Percentiles rank a stretch among this genome's conserved stretches.
Evolutionary conservation across 2,113 vertebrate genomes (phyloP).

Genomic region (Aviceda subcristata): DNA sequence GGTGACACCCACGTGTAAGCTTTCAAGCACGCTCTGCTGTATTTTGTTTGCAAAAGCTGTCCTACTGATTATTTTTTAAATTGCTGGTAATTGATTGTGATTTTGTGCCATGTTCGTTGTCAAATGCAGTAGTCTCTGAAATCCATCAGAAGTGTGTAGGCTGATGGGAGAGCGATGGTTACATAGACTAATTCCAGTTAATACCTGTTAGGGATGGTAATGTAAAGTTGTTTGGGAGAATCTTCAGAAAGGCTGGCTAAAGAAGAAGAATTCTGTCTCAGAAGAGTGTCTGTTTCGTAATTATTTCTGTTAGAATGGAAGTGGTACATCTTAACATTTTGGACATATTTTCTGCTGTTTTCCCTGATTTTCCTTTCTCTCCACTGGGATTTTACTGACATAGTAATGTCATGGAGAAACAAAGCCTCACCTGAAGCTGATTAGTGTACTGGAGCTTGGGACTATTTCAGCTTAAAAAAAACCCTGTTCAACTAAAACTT

Average conservation of each 20-base stretch:
- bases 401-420: background rate
- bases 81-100: background rate
- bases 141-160: background rate
- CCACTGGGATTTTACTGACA: background rate
- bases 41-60: background rate
- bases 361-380: background rate
- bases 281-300: background rate
- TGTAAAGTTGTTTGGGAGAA: background rate
- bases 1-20: background rate
- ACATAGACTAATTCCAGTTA: background rate
- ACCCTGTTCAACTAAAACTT: background rate
- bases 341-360: background rate
- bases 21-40: background rate
- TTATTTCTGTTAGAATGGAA: background rate
- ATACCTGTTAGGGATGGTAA: background rate
- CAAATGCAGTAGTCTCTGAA: background rate
- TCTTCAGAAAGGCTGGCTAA: background rate
- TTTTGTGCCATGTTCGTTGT: background rate
- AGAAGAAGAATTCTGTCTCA: background rate
- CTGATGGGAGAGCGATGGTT: background rate
- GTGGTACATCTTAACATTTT: background rate
- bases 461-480: background rate
- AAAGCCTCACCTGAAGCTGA: background rate
- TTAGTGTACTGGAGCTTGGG: background rate
- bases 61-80: background rate